phyloP scores from a whole-genome alignment of 2,113 vertebrate genomes.

The Pluvianellus socialis region DNA sequence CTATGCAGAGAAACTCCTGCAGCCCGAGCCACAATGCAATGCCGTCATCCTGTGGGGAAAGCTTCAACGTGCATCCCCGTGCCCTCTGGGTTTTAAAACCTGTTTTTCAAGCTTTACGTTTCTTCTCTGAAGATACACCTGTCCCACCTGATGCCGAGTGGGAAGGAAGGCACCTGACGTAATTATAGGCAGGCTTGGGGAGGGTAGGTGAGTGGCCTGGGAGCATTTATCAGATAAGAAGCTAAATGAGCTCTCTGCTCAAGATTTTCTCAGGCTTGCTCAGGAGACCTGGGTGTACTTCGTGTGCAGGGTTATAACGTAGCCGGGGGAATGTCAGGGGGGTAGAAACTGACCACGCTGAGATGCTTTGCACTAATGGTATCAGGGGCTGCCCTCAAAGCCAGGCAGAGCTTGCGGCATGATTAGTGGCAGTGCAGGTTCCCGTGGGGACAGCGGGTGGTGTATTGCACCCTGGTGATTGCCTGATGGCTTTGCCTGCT shows the following conservation, averaged over 20 bases:
- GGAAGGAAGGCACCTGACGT: constrained; percentile 47
- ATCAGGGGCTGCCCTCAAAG: neutral
- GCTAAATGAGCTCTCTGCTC: neutral
- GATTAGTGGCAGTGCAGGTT: neutral
- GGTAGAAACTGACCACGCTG: neutral
- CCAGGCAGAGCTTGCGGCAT: neutral
- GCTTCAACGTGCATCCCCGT: neutral
- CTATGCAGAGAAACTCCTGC: constrained; percentile 42
- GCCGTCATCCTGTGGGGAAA: constrained; percentile 16
- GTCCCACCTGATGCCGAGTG: neutral
- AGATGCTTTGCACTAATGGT: neutral
- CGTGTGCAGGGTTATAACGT: neutral
- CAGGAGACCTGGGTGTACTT: neutral
- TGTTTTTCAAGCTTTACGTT: constrained; percentile 49
- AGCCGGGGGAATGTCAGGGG: neutral
- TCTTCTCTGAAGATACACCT: constrained; percentile 56
- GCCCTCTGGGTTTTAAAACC: constrained; percentile 56
- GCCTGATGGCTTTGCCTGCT: neutral
- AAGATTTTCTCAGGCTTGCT: constrained; percentile 37
- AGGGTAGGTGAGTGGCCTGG: constrained; percentile 33
- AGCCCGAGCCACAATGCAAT: neutral
- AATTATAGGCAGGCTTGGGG: neutral
- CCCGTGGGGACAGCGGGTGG: rapidly evolving
- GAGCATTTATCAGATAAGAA: constrained; percentile 40
- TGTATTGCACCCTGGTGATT: neutral